These are phyloP conservation scores for Danaus plexippus DNA, from an alignment of 1,140 invertebrate species.

Conservation along the genomic window DNA sequence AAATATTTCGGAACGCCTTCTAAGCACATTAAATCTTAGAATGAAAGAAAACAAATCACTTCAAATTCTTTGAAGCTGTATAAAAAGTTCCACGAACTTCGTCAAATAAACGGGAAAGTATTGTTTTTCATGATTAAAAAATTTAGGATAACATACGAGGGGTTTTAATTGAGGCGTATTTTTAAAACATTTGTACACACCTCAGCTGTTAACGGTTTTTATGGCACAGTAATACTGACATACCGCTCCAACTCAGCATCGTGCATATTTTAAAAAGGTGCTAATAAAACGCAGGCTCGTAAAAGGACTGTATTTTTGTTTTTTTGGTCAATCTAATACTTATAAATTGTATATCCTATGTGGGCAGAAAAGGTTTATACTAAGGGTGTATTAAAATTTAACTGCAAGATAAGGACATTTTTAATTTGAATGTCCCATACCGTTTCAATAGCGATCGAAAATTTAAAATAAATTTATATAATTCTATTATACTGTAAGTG, in stretches of 20 bases:
- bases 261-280: conserved; percentile 44
- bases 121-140: conserved; percentile 8
- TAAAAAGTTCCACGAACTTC: too few relatives aligned
- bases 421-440: too few relatives aligned
- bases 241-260: conserved; percentile 32
- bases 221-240: conserved; percentile 41
- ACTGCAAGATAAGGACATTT: too few relatives aligned
- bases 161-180: conserved; percentile 7
- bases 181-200: conserved; percentile 24
- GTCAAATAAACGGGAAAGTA: not conserved
- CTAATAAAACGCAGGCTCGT: conserved; percentile 25
- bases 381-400: too few relatives aligned
- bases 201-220: conserved; percentile 41
- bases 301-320: conserved; percentile 3
- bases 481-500: too few relatives aligned
- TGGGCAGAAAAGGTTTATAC: too few relatives aligned
- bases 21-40: not conserved
- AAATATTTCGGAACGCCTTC: conserved; percentile 12
- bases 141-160: conserved; percentile 6
- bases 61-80: not conserved
- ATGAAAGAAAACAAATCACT: not conserved
- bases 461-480: too few relatives aligned
- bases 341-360: too few relatives aligned
- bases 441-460: too few relatives aligned
- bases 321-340: too few relatives aligned